Conservation (phyloP, 2,797 vertebrate species). For the Threskiornis aethiopicus region DNA sequence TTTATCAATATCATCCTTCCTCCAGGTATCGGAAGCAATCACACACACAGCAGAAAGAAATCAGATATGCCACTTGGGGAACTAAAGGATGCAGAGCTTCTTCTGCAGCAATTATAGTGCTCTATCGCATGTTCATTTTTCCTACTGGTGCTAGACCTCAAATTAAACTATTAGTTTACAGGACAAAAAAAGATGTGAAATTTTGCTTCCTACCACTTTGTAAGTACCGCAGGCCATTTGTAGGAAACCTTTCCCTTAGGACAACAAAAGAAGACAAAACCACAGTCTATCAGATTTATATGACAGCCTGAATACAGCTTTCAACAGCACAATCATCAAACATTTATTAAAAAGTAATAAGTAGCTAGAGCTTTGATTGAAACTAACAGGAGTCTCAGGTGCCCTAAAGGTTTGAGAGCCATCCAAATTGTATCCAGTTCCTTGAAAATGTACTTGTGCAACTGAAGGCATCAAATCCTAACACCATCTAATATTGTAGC, state of each 20-base stretch:
- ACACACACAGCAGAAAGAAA: background rate
- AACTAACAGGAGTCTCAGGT: background rate
- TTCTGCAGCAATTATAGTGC: background rate
- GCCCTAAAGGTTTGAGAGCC: background rate
- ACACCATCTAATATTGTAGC: background rate
- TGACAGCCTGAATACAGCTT: background rate
- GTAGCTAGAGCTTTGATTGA: background rate
- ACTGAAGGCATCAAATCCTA: background rate
- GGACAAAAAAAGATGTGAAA: background rate
- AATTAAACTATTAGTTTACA: background rate
- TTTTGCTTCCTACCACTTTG: background rate
- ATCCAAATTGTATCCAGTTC: background rate
- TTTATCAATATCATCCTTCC: background rate
- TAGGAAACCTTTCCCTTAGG: background rate
- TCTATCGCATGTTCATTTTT: background rate
- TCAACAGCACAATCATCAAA: background rate
- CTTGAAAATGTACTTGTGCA: background rate
- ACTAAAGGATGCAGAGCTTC: background rate
- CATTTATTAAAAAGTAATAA: background rate
- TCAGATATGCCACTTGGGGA: background rate
- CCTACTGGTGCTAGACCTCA: background rate
- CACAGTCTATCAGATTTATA: background rate
- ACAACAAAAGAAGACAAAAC: background rate
- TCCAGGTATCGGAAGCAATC: background rate
- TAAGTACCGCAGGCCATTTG: background rate